These are phyloP conservation scores for Euzetes globulus DNA, from an alignment of 2,888 invertebrate species.

Conservation along the genomic window DNA sequence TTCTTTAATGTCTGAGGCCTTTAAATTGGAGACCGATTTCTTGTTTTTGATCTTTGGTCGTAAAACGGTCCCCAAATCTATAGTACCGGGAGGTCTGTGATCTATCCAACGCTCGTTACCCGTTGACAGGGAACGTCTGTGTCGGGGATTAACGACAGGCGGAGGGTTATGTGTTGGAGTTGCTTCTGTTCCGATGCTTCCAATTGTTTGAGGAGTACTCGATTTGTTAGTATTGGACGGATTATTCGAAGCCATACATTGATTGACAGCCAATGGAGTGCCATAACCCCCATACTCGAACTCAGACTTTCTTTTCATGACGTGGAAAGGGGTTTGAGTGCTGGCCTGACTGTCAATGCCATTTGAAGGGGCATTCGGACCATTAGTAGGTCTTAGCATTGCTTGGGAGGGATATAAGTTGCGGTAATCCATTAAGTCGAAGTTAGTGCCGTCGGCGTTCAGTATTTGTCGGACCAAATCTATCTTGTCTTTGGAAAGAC, in stretches of 20 bases:
- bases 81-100: conserved; percentile 64
- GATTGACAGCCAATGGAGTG: not conserved
- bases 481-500: conserved; percentile 57
- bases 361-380: not conserved
- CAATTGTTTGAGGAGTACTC: conserved; percentile 6
- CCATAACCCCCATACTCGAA: not conserved
- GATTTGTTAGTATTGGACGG: not conserved
- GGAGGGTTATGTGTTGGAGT: not conserved
- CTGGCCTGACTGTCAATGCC: conserved; percentile 20
- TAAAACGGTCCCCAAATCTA: conserved; percentile 56
- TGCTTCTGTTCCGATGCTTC: not conserved
- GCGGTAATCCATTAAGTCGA: conserved; percentile 42
- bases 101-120: conserved; percentile 74
- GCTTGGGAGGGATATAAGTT: conserved; percentile 14
- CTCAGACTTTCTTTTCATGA: not conserved
- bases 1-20: conserved; percentile 62
- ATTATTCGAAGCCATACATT: not conserved
- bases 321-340: not conserved
- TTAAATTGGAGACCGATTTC: conserved; percentile 73
- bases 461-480: conserved; percentile 57
- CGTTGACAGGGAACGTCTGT: conserved; percentile 72
- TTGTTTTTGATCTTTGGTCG: conserved; percentile 70
- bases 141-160: conserved; percentile 61
- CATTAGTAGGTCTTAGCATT: not conserved
- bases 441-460: conserved; percentile 48